Conservation (phyloP, 2,113 vertebrate species). For the Muntiacus muntjak region DNA sequence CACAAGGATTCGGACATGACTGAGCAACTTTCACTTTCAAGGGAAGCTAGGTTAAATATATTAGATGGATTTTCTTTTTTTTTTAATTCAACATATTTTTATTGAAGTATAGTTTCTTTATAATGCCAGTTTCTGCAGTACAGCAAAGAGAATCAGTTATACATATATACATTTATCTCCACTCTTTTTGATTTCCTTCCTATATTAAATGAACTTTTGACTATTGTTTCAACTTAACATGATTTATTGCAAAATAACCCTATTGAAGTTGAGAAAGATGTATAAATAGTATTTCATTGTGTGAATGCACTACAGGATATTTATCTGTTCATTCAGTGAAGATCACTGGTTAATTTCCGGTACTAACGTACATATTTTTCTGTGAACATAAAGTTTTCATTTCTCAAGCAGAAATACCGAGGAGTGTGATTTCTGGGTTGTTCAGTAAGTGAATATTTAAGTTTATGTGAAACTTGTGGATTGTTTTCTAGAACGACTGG, state of each 20-base stretch:
- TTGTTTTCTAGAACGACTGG: not conserved
- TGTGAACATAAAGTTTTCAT: no score
- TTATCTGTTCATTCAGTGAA: not conserved
- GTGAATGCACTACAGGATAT: not conserved
- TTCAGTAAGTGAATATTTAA: not conserved
- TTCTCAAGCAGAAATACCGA: no score
- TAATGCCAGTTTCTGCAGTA: no score
- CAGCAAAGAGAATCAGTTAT: no score
- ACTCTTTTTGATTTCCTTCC: not conserved
- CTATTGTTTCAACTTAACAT: not conserved
- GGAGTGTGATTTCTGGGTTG: no score
- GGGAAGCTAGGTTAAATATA: no score
- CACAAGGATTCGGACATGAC: accelerated
- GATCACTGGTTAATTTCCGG: not conserved
- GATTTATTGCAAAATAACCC: not conserved
- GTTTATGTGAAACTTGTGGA: not conserved
- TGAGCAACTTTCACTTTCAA: no score
- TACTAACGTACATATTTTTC: not conserved
- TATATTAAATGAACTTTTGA: not conserved
- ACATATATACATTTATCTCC: not conserved
- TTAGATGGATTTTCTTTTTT: not conserved
- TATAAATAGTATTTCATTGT: not conserved
- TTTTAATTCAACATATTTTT: no score
- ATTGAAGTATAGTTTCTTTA: no score
- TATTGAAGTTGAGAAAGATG: not conserved